Evolutionary conservation across 2,888 invertebrate species (phyloP).

Genomic region (Eledona agricola): DNA sequence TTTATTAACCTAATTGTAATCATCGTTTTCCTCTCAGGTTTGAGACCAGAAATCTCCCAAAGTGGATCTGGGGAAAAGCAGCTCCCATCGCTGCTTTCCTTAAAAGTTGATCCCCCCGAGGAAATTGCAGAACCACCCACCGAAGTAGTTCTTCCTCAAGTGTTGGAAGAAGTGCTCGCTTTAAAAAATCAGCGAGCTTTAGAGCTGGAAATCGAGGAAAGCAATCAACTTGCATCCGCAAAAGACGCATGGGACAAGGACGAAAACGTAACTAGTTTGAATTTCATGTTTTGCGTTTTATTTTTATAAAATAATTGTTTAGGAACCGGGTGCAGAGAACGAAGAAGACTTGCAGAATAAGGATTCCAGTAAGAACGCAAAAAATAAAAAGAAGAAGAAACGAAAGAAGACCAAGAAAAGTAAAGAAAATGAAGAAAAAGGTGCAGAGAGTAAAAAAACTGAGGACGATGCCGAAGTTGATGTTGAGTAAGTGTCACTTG

Average conservation of each 20-base stretch:
- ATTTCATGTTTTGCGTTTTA: constrained; percentile 6
- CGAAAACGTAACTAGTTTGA: constrained; percentile 49
- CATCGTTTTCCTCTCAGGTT: too few species aligned
- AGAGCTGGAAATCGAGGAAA: constrained; percentile 65
- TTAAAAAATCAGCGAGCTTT: constrained; percentile 87
- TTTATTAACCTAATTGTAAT: too few species aligned
- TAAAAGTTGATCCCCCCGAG: constrained; percentile 74
- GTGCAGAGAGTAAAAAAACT: constrained; percentile 64
- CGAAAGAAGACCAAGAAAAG: constrained; percentile 61
- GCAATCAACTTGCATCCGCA: neutral
- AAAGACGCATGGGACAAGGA: constrained; percentile 55
- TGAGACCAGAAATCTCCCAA: too few species aligned
- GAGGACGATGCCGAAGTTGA: constrained; percentile 63
- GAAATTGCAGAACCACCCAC: constrained; percentile 66
- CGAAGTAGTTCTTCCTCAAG: constrained; percentile 79
- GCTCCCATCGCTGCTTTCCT: constrained; percentile 70
- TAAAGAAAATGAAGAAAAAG: constrained; percentile 61
- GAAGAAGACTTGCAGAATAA: constrained; percentile 45
- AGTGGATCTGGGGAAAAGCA: too few species aligned
- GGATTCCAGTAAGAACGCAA: constrained; percentile 59
- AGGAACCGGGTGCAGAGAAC: constrained; percentile 41
- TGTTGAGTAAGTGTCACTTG: constrained; percentile 56
- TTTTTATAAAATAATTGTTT: constrained; percentile 14
- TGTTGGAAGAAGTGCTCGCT: constrained; percentile 88
- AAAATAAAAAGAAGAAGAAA: constrained; percentile 60